Base-by-base conservation (phyloP, 1,140 invertebrate species). In the Parapsyche elsis region DNA sequence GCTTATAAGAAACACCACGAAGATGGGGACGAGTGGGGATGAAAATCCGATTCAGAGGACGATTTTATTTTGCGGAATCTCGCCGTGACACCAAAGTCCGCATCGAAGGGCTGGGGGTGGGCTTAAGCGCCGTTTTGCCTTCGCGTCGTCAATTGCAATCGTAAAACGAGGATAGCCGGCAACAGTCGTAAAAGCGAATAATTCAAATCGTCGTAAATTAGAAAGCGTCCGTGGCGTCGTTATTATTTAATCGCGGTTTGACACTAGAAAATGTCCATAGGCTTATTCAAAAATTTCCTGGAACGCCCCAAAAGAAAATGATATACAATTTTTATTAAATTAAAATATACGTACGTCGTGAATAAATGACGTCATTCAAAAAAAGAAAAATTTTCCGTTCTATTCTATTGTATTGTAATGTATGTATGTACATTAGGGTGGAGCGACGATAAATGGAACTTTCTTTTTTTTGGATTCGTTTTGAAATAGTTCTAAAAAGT, bases 161-260 rank as follows among this genome's bases (percentile, higher is more conserved):
- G 64, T 67, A 67, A 67, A 67, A 67, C 24, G 64, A 30, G 21
- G 64, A 67, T 67, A 24, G 64, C 14, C 64, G 64, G 24, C 21
- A 23, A 67, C 9, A 14, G 24, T 67, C 64, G 64, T 67, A 67
- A 67, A 67, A 67, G 19, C 21, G 64, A 67, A 67, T 67, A 67
- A 67, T 67, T 67, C 64, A 67, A 67, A 67, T 67, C n/a, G 24
- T 67, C 64, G 64, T 67, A 67, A 67, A 67, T 67, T 67, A 67
- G 64, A 24, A 14, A 12, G 64, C 64, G 64, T 12, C 64, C 21
- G 21, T 23, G 24, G 24, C 12, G 23, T 23, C 64, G 64, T 67
- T 67, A 67, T 26, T 23, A 23, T 67, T 67, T 67, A 67, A 67
- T 67, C 24, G 64, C 64, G 64, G 64, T 30, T 67, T 30, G 24